Evolutionary conservation across 2,113 vertebrate genomes (phyloP), one percentile per base, ranked within the genome.

Genomic region (Telmatochromis sp.): DNA sequence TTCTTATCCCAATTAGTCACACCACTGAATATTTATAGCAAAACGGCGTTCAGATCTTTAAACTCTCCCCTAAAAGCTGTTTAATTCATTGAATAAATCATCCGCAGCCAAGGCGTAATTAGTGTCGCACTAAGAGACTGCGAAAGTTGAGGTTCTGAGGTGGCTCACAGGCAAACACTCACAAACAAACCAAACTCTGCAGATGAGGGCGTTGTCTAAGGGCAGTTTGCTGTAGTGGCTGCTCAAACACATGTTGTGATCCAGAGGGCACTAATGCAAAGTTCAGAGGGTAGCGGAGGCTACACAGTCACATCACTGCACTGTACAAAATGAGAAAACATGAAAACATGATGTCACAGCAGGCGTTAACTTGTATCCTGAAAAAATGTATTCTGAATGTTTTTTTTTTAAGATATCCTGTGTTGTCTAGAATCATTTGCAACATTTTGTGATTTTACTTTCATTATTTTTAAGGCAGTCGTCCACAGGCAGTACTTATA

Each of bases 61-160:
- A 89, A 92, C 51, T 90, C 73, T 33, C 75, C 31, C 47, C 86
- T 91, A 86, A 94, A 94, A 91, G 88, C 90, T 75, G 65, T 94
- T 95, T 93, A 91, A 94, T 92, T 92, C 89, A 68, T 55, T 88
- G 87, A 89, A 94, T 94, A 92, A 91, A 93, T 95, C 91, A 91
- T 63, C 87, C 17, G 8, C 8, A 12, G 75, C 80, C 28, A 54
- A n/a, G 75, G 80, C 19, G 80, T 87, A 93, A 94, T 92, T 90
- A 92, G 85, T 35, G 80, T 81, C 5, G 37, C 80, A 50, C 84
- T 82, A 79, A 87, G 85, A 90, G 78, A 89, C 79, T 78, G 82
- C 28, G 15, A 85, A 86, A 83, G 82, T 79, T 60, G 55, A 84
- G 60, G 45, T 85, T 26, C 42, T 40, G 82, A 81, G 80, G 75